Percentiles rank a stretch among this genome's conserved stretches.
Conservation (phyloP, 2,888 invertebrate genomes). For the Cyaniris semiargus region DNA sequence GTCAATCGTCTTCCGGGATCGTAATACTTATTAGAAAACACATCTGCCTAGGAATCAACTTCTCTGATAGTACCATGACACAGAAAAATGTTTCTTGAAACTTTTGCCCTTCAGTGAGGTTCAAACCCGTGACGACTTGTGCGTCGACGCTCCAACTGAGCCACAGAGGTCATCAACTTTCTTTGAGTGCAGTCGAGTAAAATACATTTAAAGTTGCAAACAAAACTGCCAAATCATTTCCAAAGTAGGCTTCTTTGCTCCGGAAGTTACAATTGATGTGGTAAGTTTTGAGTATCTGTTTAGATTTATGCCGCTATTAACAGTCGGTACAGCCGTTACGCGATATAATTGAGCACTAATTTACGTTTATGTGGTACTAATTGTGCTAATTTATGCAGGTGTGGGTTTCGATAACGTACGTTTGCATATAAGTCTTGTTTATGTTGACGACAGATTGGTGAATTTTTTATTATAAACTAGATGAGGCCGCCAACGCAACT, state of each 20-base stretch:
- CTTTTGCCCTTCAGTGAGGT: no score
- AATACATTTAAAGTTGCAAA: no score
- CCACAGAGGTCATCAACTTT: no score
- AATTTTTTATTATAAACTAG: neutral
- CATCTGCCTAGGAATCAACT: no score
- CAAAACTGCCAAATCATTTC: no score
- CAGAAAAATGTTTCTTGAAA: no score
- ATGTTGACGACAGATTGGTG: neutral
- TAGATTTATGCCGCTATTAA: conserved; percentile 24
- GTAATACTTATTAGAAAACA: no score
- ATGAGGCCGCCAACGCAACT: neutral
- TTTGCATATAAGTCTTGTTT: neutral
- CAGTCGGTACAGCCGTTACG: conserved; percentile 17
- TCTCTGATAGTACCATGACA: no score
- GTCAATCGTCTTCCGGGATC: no score
- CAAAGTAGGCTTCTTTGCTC: neutral
- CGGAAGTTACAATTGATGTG: conserved; percentile 1
- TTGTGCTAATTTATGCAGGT: conserved; percentile 22
- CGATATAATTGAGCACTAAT: conserved; percentile 25
- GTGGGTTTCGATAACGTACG: neutral
- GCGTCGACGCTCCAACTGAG: no score
- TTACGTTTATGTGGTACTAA: conserved; percentile 28
- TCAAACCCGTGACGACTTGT: no score
- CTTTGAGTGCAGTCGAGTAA: no score
- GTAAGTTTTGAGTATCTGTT: conserved; percentile 25